Evolutionary conservation across 2,797 vertebrate genomes (phyloP), one percentile per base, ranked within the genome.

Genomic region (Caiman crocodilus): DNA sequence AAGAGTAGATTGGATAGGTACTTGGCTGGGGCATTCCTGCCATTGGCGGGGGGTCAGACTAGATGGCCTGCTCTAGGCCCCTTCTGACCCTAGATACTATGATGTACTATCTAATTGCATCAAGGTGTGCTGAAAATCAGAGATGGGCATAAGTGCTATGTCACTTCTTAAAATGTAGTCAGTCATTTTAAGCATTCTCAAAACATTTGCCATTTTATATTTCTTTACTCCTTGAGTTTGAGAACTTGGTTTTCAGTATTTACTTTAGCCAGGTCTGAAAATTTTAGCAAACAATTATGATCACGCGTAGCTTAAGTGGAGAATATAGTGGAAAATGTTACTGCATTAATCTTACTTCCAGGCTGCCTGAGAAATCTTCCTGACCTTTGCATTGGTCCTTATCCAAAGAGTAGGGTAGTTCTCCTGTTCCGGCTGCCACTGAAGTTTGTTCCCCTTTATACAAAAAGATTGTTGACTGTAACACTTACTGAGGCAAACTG

Each of bases 401-500:
- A 28, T 28, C 42, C 71, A 58, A 9, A 16, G 30, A 82, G 35
- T 87, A 64, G 18, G 20, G 42, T 32, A 79, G 1, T 4, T 84
- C 11, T 74, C 10, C 16, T 74, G 8, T 32, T 3, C 65, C 6
- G 32, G 63, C 12, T 61, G 56, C 64, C 69, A 0, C 8, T 59
- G 61, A 76, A 83, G 10, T 78, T 87, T 21, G 14, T 35, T 83
- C 85, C 11, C 25, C 3, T 3, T n/a, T 83, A 0, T 83, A 0
- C 23, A 35, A 0, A 65, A n/a, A 18, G 64, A 30, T n/a, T 16
- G 17, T 30, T 30, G 64, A 16, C 30, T 65, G 4, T 65, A 65
- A 65, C 30, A 17, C 14, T 0, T 0, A 0, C 78, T 84, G 20
- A 25, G 18, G 1, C 3, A 4, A 2, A 0, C 77, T 80, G 63